Conservation (phyloP, 2,113 vertebrate species). For the Turnix velox region DNA sequence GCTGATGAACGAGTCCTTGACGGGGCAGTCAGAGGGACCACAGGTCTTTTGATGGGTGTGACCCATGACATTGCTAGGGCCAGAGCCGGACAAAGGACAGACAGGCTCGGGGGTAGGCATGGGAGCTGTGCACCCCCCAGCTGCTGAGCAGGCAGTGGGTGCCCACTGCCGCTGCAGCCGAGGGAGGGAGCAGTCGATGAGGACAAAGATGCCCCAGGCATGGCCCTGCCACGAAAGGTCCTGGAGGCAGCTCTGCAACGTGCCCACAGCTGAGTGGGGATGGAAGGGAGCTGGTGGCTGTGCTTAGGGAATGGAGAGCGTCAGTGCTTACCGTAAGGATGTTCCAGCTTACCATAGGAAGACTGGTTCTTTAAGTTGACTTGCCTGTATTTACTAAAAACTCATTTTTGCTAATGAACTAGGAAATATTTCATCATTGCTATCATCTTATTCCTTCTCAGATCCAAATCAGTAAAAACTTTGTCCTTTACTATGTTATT, state of each 20-base stretch:
- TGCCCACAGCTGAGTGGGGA: not conserved
- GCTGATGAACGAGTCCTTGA: not conserved
- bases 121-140: accelerated
- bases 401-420: not conserved
- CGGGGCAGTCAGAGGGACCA: not conserved
- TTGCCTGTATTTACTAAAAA: not conserved
- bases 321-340: accelerated
- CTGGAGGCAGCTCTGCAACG: not conserved
- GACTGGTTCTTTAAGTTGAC: not conserved
- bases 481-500: not conserved
- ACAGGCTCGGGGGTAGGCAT: not conserved
- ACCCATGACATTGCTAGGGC: not conserved
- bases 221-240: not conserved
- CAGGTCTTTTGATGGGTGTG: not conserved
- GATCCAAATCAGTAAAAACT: not conserved
- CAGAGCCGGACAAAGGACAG: accelerated
- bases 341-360: not conserved
- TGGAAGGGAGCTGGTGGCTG: not conserved
- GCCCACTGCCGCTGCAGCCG: not conserved
- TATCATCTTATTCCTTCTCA: not conserved
- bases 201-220: not conserved
- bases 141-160: not conserved
- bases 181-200: not conserved
- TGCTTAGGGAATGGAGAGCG: not conserved
- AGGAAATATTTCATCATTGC: not conserved